A percentile compares a stretch with the other conserved stretches of the same genome.
phyloP scores from a whole-genome alignment of 2,888 invertebrate species.

The Diadegma fenestrale region DNA sequence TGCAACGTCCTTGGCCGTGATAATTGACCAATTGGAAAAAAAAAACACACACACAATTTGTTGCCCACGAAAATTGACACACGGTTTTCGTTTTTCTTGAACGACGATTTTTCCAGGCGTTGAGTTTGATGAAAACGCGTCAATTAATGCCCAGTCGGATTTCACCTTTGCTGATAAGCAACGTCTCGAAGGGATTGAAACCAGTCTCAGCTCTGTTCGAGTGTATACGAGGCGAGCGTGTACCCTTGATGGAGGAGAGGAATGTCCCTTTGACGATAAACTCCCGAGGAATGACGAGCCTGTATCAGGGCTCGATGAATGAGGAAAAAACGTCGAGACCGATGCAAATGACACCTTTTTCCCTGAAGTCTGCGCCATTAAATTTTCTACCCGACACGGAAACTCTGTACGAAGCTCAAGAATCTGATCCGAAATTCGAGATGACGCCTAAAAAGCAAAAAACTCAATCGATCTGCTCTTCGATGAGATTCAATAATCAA shows the following conservation, averaged over 20 bases:
- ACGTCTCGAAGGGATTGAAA: conserved; percentile 77
- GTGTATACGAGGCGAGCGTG: conserved; percentile 62
- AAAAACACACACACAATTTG: too few species aligned
- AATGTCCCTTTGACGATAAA: conserved; percentile 26
- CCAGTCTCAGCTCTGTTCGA: conserved; percentile 76
- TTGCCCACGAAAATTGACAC: not conserved
- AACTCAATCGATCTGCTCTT: conserved; percentile 41
- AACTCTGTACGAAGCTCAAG: conserved; percentile 35
- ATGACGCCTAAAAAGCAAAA: conserved; percentile 45
- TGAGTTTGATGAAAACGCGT: conserved; percentile 81
- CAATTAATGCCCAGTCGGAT: conserved; percentile 75
- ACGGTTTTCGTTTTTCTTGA: not conserved
- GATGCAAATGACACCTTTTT: conserved; percentile 30
- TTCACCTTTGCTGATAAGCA: conserved; percentile 78
- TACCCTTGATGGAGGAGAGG: conserved; percentile 17
- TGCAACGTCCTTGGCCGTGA: too few species aligned
- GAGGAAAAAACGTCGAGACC: conserved; percentile 28
- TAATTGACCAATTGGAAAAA: too few species aligned
- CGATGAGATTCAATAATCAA: conserved; percentile 54
- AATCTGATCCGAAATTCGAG: conserved; percentile 40
- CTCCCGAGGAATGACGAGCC: conserved; percentile 26
- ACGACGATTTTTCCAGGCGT: conserved; percentile 71
- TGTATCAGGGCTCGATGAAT: conserved; percentile 22
- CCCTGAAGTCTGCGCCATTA: conserved; percentile 27
- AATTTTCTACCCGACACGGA: conserved; percentile 38